Percentiles rank a stretch among this genome's conserved stretches.
phyloP scores from a whole-genome alignment of 1,140 invertebrate species.

The Drosophila sulfurigaster region DNA sequence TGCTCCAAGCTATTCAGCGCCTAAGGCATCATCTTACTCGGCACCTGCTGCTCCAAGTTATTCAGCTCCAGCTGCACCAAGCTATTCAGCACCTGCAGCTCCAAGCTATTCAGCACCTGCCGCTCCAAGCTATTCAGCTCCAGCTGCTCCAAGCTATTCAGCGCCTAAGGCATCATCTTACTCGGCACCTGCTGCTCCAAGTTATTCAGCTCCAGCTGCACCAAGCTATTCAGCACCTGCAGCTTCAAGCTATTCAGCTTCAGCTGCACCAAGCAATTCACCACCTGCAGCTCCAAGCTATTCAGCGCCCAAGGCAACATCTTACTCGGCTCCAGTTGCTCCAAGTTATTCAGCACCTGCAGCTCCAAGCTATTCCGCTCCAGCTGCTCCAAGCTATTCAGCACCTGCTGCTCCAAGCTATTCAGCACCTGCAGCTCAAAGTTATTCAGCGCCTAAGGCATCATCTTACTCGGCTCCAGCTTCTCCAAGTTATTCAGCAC shows the following conservation, averaged over 20 bases:
- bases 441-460: constrained; percentile 18
- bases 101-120: constrained; percentile 47
- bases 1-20: constrained; percentile 10
- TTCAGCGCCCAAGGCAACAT: constrained; percentile 15
- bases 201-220: constrained; percentile 21
- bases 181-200: constrained; percentile 21
- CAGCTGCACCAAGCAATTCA: no score
- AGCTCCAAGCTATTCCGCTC: no score
- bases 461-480: constrained; percentile 23
- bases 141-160: no score
- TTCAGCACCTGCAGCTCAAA: constrained; percentile 13
- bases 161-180: constrained; percentile 11
- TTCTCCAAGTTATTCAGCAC: no score
- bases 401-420: constrained; percentile 20
- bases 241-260: no score
- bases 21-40: constrained; percentile 17
- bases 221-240: constrained; percentile 22
- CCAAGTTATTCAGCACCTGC: constrained; percentile 47
- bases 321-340: no score
- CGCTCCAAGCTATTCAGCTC: no score
- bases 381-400: no score
- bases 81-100: constrained; percentile 31
- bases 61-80: no score
- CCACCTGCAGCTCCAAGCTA: no score
- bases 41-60: constrained; percentile 19